Base-by-base conservation (phyloP, 2,888 invertebrate species). In the Drosophila paracracens region DNA sequence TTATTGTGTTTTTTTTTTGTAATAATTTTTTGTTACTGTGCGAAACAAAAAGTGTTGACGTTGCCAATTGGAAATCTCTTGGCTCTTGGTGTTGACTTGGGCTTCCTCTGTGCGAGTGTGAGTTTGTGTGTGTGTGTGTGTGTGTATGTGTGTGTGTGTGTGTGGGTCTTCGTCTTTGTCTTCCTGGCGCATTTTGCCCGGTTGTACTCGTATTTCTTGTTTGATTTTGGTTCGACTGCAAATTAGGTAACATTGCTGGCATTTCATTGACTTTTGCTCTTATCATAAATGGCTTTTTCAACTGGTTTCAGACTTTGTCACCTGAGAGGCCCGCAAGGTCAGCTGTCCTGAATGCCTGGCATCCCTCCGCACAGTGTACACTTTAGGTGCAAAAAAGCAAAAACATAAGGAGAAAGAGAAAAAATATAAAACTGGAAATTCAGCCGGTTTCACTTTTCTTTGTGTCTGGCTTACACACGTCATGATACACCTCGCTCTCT, bases 251-350 rank as follows among this genome's bases (percentile, higher is more conserved):
- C 80, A 89, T 74, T 66, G 70, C 52, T 84, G 85, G 79, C 81
- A 83, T 74, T 85, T 82, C 77, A 82, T 81, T 86, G 83, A 85
- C 86, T 85, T 85, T 83, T 83, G 83, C 76, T 85, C 86, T 85
- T 83, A 86, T 76, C 86, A 78, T 72, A 79, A 74, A 71, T 70
- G 60, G 80, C 51, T 81, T 88, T 76, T 35, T 68, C 70, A 83
- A 88, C 83, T 71, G 84, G 84, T 89, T 84, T 70, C 7, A 25
- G 43, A 56, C 60, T 46, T 52, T 59, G 56, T 64, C 65, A 52
- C 33, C 63, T 21, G 54, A 61, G 50, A 29, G 58, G 60, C 53
- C 68, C 53, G 72, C 85, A 82, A 81, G 86, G 86, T 80, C 85
- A 86, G 48, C 81, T 62, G 74, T 70, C 75, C 82, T 78, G 60